Base-by-base conservation (phyloP, 2,888 invertebrate genomes). In the Aleiodes testaceus region DNA sequence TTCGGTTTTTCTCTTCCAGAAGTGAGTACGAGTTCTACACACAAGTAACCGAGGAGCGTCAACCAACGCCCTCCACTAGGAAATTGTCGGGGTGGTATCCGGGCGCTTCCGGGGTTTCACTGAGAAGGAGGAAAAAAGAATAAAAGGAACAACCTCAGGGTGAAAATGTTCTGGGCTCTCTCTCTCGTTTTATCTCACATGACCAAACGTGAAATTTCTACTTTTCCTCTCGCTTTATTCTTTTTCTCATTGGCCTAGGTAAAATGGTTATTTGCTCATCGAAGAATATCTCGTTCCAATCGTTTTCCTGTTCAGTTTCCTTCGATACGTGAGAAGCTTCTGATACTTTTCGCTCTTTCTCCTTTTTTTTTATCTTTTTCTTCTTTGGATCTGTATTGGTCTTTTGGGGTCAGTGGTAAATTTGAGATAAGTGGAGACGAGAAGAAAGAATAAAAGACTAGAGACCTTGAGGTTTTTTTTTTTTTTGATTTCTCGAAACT, bases 31-130 rank as follows among this genome's bases (percentile, higher is more conserved):
- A 49, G 49, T 12, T n/a, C 49, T 45, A 18, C 9, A 55, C 55
- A 50, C 69, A 18, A 64, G 9, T 26, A 47, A 52, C 20, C 36
- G 36, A 36, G 36, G 4, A 65, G 52, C 30, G 18, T 53, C 64
- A 52, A 47, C 18, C 18, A 65, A 72, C 66, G 70, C 70, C 74
- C 72, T 69, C 71, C 75, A 36, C 69, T 72, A 75, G 72, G 72
- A 77, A 76, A 76, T 76, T 75, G 74, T 74, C 72, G 70, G 71
- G 72, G 75, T 72, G 69, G 71, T 72, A 73, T 72, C 53, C 65
- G 67, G n/a, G 36, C 36, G 75, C 77, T 75, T 75, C 75, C 74
- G 76, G 76, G 76, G 74, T 76, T 74, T 72, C 65, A 49, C 72
- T 49, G 47, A 65, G 64, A 69, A 64, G 61, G 55, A 65, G 52